Conservation (phyloP, 2,113 vertebrate genomes). For the Pseudorectes ferrugineus region DNA sequence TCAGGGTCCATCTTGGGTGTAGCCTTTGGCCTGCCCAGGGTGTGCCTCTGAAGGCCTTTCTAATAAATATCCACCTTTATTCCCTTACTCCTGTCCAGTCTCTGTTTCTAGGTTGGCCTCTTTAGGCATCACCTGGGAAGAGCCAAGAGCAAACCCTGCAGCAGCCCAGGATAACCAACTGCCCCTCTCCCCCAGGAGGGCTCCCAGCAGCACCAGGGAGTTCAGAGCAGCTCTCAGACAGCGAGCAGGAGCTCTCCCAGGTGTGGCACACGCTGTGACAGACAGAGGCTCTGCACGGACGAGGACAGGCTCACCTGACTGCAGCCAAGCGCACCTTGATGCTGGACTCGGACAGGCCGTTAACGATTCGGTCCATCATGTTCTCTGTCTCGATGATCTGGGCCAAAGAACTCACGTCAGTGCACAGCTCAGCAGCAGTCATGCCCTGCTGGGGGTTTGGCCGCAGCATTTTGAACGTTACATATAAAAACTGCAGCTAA, state of each 20-base stretch:
- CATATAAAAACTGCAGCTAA: not conserved
- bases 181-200: not conserved
- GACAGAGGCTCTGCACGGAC: not conserved
- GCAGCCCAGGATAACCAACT: not conserved
- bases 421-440: constrained; percentile 12
- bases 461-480: not conserved
- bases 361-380: constrained; percentile 99
- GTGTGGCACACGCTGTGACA: not conserved
- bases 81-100: too few species aligned
- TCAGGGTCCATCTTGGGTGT: too few species aligned
- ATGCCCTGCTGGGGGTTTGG: not conserved
- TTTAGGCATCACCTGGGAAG: not conserved
- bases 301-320: constrained; percentile 85
- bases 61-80: too few species aligned
- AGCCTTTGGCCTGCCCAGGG: too few species aligned
- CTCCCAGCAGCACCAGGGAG: not conserved
- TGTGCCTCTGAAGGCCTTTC: too few species aligned
- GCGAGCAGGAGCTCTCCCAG: not conserved
- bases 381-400: constrained; percentile 99
- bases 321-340: constrained; percentile 98
- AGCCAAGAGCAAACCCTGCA: not conserved
- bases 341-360: constrained; percentile 95
- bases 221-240: not conserved
- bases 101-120: too few species aligned
- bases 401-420: constrained; percentile 39